Evolutionary conservation across 2,797 vertebrate genomes (phyloP).

Genomic region (Crocodylus rhombifer): DNA sequence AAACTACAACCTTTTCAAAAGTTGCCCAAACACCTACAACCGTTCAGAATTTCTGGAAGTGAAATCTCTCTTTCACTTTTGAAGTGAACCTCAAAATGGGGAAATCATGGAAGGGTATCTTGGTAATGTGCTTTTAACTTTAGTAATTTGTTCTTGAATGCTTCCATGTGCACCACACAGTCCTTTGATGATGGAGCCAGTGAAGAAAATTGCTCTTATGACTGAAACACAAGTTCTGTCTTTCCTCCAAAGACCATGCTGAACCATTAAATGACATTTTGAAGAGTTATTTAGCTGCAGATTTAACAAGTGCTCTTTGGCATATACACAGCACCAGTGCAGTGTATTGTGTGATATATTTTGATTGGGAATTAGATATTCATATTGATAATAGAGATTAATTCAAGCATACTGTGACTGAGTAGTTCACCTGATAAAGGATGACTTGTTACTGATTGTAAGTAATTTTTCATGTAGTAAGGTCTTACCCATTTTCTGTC

Average conservation of each 20-base stretch:
- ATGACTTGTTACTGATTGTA: constrained; percentile 36
- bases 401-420: constrained; percentile 36
- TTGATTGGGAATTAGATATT: constrained; percentile 56
- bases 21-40: constrained; percentile 37
- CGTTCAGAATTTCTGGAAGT: constrained; percentile 8
- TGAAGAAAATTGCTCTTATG: constrained; percentile 50
- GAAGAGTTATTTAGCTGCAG: constrained; percentile 18
- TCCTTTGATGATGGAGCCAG: constrained; percentile 1
- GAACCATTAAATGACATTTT: constrained; percentile 24
- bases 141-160: constrained; percentile 9
- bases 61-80: background rate
- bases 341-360: background rate
- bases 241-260: constrained; percentile 31
- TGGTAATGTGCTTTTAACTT: constrained; percentile 18
- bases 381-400: constrained; percentile 48
- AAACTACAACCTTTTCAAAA: background rate
- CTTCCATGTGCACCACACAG: background rate
- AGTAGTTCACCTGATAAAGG: constrained; percentile 37
- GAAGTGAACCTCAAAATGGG: background rate
- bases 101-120: constrained; percentile 21
- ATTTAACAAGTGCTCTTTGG: constrained; percentile 33
- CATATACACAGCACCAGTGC: background rate
- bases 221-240: constrained; percentile 46
- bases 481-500: constrained; percentile 1
- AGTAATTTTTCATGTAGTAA: background rate